phyloP scores from a whole-genome alignment of 2,888 invertebrate genomes.

The Clunio marinus region DNA sequence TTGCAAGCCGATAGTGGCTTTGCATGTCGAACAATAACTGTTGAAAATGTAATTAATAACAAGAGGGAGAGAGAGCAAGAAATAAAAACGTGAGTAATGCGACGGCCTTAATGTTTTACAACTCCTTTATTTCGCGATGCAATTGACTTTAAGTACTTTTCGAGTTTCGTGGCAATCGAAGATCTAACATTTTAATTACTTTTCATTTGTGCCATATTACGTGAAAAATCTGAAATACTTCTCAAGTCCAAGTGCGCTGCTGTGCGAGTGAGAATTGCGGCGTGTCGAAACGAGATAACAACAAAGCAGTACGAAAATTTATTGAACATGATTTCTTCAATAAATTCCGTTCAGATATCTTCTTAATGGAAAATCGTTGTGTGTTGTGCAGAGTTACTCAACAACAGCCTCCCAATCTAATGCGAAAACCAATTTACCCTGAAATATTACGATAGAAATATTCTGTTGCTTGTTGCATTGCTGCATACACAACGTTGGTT shows the following conservation, averaged over 20 bases:
- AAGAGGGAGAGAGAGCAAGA: not conserved
- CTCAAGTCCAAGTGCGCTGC: not conserved
- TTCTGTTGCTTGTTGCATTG: not conserved
- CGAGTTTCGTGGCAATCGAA: slow-evolving; percentile 18
- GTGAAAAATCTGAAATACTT: slow-evolving; percentile 24
- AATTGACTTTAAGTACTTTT: not conserved
- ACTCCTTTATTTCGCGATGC: not conserved
- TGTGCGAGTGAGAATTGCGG: not conserved
- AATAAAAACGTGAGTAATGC: slow-evolving; percentile 4
- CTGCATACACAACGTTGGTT: no score
- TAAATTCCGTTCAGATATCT: slow-evolving; percentile 8
- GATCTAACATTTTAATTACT: slow-evolving; percentile 37
- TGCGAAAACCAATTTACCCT: slow-evolving; percentile 9
- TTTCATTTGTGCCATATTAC: slow-evolving; percentile 34
- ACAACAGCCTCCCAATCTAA: not conserved
- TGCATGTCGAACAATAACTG: slow-evolving; percentile 19
- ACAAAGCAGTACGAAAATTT: slow-evolving; percentile 28
- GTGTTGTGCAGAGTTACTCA: slow-evolving; percentile 5
- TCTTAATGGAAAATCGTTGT: slow-evolving; percentile 29
- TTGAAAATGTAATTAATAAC: slow-evolving; percentile 17
- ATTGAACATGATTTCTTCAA: slow-evolving; percentile 38
- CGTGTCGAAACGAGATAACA: not conserved
- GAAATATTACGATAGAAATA: slow-evolving; percentile 20
- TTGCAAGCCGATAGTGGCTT: not conserved
- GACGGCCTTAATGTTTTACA: not conserved